Percentiles rank a stretch among this genome's conserved stretches.
These are phyloP conservation scores for Lepidotrigona ventralis DNA, from an alignment of 1,140 invertebrate species.

Conservation along the genomic window DNA sequence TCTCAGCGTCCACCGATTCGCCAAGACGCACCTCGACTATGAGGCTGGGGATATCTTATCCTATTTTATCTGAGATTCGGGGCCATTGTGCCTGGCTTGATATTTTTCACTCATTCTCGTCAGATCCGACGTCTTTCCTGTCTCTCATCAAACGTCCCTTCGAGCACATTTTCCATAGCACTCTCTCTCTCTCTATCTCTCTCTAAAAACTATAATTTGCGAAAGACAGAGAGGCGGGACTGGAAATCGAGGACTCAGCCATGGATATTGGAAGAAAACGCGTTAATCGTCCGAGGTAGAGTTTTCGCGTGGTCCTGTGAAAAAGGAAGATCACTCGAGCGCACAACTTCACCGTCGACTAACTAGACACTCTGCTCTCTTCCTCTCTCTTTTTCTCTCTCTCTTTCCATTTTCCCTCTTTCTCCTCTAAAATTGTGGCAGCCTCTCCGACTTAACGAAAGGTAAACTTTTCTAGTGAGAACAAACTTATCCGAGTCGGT, in stretches of 20 bases:
- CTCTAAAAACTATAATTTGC: slow-evolving; percentile 3
- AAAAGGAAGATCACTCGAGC: slow-evolving; percentile 42
- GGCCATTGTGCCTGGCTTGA: slow-evolving; percentile 65
- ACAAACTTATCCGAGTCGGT: slow-evolving; percentile 63
- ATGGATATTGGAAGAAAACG: slow-evolving; percentile 5
- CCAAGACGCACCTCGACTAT: slow-evolving; percentile 47
- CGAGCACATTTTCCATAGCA: not conserved
- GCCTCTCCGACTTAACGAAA: slow-evolving; percentile 71
- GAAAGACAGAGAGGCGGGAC: not conserved
- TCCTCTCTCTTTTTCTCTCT: slow-evolving; percentile 32
- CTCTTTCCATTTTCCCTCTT: slow-evolving; percentile 40
- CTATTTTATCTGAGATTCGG: slow-evolving; percentile 50
- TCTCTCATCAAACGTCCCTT: not conserved
- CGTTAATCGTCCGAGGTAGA: slow-evolving; percentile 31
- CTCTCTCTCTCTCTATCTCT: not conserved
- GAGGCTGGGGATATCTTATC: slow-evolving; percentile 53
- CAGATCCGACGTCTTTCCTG: too few species aligned
- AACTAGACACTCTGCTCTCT: slow-evolving; percentile 58
- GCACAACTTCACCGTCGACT: slow-evolving; percentile 20
- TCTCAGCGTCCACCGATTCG: slow-evolving; percentile 41
- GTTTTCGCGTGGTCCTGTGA: slow-evolving; percentile 19
- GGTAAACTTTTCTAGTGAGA: slow-evolving; percentile 71
- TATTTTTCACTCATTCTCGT: slow-evolving; percentile 69
- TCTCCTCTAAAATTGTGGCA: slow-evolving; percentile 65
- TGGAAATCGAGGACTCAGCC: slow-evolving; percentile 3